phyloP scores from a whole-genome alignment of 1,140 invertebrate species.

The Papilio polyxenes region DNA sequence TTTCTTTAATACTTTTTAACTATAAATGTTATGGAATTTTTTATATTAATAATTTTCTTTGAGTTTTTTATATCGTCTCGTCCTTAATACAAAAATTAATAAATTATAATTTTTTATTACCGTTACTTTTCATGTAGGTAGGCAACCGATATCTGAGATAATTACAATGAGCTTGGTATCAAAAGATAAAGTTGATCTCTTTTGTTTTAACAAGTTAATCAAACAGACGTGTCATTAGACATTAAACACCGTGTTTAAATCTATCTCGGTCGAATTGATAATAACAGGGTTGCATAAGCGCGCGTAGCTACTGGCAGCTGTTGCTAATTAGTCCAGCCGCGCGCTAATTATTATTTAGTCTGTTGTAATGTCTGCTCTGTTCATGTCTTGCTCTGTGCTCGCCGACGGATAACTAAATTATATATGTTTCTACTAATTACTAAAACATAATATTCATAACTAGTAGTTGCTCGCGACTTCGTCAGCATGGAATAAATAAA shows the following conservation, averaged over 20 bases:
- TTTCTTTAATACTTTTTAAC: conserved; percentile 1
- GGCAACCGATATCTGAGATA: background rate
- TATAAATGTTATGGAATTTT: background rate
- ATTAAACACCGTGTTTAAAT: conserved; percentile 27
- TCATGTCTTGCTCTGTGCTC: conserved; percentile 13
- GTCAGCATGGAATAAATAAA: no score
- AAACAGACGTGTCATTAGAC: background rate
- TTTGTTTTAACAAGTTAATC: background rate
- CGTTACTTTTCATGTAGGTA: background rate
- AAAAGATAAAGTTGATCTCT: background rate
- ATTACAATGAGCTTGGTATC: background rate
- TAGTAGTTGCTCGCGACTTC: no score
- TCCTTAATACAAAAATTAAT: background rate
- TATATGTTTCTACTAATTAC: background rate
- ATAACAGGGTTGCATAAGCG: conserved; percentile 37
- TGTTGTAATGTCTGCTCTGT: conserved; percentile 36
- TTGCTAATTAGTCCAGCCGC: conserved; percentile 36
- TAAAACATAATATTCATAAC: background rate
- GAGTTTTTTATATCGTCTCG: no score
- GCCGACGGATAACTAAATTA: conserved; percentile 7
- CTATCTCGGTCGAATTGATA: conserved; percentile 32
- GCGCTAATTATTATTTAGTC: conserved; percentile 39
- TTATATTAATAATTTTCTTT: background rate
- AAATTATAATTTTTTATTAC: background rate
- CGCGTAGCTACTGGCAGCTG: conserved; percentile 23